These are phyloP conservation scores for Amphiura filiformis DNA, from an alignment of 35 echinoderm and acorn worm genomes.

Conservation along the genomic window DNA sequence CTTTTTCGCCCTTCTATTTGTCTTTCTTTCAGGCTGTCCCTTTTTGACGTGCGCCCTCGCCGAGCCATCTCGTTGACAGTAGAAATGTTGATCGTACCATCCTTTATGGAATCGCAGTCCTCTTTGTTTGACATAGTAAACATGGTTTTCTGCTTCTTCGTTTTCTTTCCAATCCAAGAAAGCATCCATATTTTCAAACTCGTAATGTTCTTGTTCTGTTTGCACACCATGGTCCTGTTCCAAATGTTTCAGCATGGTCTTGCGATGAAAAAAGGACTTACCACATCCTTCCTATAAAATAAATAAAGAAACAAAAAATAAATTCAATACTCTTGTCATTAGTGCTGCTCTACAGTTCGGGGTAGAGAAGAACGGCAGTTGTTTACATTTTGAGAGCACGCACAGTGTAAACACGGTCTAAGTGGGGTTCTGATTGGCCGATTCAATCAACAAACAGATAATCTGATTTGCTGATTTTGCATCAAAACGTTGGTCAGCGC, in stretches of 20 bases:
- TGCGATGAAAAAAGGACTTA: neutral
- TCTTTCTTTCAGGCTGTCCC: neutral
- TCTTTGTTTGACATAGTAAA: neutral
- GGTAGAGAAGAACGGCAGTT: too few species aligned
- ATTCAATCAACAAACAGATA: too few species aligned
- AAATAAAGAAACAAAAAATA: neutral
- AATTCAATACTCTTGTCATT: too few species aligned
- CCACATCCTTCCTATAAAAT: neutral
- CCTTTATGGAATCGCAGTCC: neutral
- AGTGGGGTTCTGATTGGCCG: too few species aligned
- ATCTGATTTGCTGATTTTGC: too few species aligned
- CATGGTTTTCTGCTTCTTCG: neutral
- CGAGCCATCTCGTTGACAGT: neutral
- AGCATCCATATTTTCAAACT: neutral
- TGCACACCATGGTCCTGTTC: neutral
- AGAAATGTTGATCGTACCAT: neutral
- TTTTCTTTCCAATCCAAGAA: constrained; percentile 2
- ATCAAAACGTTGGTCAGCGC: too few species aligned
- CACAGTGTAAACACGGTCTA: too few species aligned
- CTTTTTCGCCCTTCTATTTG: neutral
- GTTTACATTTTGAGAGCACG: too few species aligned
- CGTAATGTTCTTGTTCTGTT: neutral
- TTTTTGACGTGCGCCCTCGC: neutral
- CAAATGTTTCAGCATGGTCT: constrained; percentile 5
- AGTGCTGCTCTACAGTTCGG: too few species aligned